Base-by-base conservation (phyloP, 2,113 vertebrate species). In the Antechinus stuartii region DNA sequence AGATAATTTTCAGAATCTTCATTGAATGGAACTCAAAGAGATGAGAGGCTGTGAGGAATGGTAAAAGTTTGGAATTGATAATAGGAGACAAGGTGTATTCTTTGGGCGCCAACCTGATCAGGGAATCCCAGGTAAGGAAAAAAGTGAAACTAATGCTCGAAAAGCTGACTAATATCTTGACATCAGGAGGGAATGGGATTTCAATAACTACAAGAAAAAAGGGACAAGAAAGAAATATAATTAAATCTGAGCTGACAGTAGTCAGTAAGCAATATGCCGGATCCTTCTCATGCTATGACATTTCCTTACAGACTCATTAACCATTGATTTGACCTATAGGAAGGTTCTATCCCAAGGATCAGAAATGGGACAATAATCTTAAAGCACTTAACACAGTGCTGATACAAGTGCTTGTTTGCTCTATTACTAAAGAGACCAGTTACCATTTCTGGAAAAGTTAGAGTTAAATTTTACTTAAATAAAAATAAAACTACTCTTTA, bases 381-480 rank as follows among this genome's bases (percentile, higher is more conserved):
- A n/a, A 68, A n/a, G 12, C 14, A n/a, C 56, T 61, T 61, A 30
- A 12, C 6, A 35, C 8, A 57, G 56, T 68, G 61, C 2, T 68
- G 61, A 12, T 30, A 68, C 0, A 68, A 16, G 11, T 10, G 11
- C 16, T 47, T 61, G 3, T 68, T 68, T 68, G 12, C 61, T 68
- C 27, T 5, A 11, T 47, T 90, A 25, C 23, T 49, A 90, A 90
- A 24, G 0, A 49, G 26, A 90, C 2, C 7, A 47, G 3, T 49
- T 8, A 46, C 24, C 16, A 3, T 19, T 95, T 4, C 19, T 93
- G 90, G 2, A 12, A 1, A 5, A 89, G 49, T 25, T 50, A 49
- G 92, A 92, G 84, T 94, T 90, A 94, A 91, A 91, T 30, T 42
- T 30, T 35, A n/a, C n/a, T 68, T 68, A 27, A 57, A 57, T 8